Base-by-base conservation (phyloP, 2,113 vertebrate species). In the Chelonoidis abingdonii region DNA sequence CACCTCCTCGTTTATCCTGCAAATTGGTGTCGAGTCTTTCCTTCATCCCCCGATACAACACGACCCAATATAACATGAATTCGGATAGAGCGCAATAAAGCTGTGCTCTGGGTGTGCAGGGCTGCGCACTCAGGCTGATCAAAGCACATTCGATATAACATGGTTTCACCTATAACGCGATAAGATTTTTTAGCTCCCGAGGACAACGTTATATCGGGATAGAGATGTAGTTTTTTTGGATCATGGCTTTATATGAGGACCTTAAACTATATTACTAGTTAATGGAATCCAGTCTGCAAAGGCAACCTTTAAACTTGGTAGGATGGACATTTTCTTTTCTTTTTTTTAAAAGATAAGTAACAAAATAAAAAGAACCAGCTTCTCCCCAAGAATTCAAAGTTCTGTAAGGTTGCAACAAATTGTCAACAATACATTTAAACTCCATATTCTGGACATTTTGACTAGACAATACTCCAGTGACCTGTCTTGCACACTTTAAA, bases 241-340 rank as follows among this genome's bases (percentile, higher is more conserved):
- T 93, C 89, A 56, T 87, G 81, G 81, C 93, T 81, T 95, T 95
- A 59, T 54, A 54, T 57, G 54, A 94, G 52, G 76, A 31, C 38
- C 72, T 44, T 76, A 76, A 44, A 44, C 72, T 76, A 24, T 44
- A 76, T 76, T 76, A 76, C 22, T 44, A 76, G 38, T 44, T 76
- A 44, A 76, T 44, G 72, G 38, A 76, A 76, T 76, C 72, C 72
- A 76, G 21, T 76, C 19, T 76, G 72, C 72, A 76, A 76, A 22
- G 24, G 72, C 38, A 75, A 21, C 38, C 38, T 76, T 76, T 76
- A 41, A 76, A 44, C 10, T 44, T 41, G n/a, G 72, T 41, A 38
- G 69, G 29, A 41, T 21, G n/a, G 6, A 72, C 22, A 24, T 44
- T 75, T 75, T 38, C 38, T 41, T 24, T 5, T 12, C 25, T 5